Evolutionary conservation across 2,797 vertebrate genomes (phyloP).

Genomic region (Sphenopsis melanotis): DNA sequence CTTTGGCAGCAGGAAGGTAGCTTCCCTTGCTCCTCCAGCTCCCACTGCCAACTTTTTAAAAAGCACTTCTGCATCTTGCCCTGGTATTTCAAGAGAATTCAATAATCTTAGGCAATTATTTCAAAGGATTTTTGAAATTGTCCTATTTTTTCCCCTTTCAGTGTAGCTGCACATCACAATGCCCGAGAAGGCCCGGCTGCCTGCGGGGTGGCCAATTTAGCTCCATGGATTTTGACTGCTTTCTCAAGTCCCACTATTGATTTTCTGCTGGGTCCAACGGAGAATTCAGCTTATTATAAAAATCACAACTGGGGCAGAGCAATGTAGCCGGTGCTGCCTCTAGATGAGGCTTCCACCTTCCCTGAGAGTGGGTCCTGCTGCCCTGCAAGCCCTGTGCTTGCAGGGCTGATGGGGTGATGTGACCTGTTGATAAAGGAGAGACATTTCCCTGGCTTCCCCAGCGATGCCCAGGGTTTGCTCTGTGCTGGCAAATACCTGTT

Average conservation of each 20-base stretch:
- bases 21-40: not conserved
- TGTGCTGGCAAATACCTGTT: not conserved
- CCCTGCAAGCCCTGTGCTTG: not conserved
- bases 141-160: not conserved
- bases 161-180: not conserved
- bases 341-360: not conserved
- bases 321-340: accelerated
- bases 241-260: not conserved
- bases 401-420: not conserved
- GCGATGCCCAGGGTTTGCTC: accelerated
- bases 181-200: not conserved
- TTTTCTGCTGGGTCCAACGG: not conserved
- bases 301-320: not conserved
- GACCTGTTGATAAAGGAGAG: not conserved
- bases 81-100: not conserved
- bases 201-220: not conserved
- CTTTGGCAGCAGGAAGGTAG: not conserved
- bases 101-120: not conserved
- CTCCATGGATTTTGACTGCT: constrained; percentile 2
- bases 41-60: not conserved
- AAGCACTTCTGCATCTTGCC: not conserved
- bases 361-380: accelerated
- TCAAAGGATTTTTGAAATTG: not conserved
- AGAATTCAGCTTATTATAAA: constrained; percentile 28
- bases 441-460: not conserved